Conservation (phyloP, 2,113 vertebrate genomes). For the Cisticola juncidis region DNA sequence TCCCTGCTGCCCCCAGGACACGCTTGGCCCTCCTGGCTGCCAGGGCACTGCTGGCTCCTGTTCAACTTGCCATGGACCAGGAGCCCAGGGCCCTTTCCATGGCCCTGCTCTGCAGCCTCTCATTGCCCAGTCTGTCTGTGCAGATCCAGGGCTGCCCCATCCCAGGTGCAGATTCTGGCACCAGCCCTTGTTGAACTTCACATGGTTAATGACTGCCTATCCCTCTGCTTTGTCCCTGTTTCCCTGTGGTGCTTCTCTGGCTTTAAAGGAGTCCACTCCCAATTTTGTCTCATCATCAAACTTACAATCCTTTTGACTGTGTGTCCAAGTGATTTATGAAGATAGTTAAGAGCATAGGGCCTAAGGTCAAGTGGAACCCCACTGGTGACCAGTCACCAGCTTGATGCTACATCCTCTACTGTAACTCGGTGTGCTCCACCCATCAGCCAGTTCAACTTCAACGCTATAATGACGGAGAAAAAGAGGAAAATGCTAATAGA, state of each 20-base stretch:
- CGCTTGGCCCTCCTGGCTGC: not conserved
- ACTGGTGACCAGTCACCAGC: accelerated
- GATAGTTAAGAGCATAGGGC: not conserved
- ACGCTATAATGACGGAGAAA: not conserved
- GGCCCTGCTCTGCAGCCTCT: not conserved
- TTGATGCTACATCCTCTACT: not conserved
- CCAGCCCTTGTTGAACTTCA: not conserved
- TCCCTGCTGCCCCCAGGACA: not conserved
- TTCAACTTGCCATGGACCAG: not conserved
- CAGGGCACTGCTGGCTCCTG: not conserved
- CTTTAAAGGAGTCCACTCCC: not conserved
- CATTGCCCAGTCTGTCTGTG: not conserved
- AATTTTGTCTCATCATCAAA: not conserved
- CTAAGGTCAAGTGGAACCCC: accelerated
- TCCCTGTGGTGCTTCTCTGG: not conserved
- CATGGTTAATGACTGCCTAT: accelerated
- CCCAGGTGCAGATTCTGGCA: not conserved
- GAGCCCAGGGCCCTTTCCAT: not conserved
- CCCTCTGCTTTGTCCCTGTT: too few species aligned
- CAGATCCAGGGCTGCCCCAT: not conserved
- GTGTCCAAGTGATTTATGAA: not conserved
- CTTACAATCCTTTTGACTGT: too few species aligned
- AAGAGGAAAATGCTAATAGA: not conserved
- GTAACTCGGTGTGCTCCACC: not conserved
- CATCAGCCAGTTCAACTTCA: not conserved